Conservation (phyloP, 2,888 invertebrate species). For the Cremastobaeus sp. region DNA sequence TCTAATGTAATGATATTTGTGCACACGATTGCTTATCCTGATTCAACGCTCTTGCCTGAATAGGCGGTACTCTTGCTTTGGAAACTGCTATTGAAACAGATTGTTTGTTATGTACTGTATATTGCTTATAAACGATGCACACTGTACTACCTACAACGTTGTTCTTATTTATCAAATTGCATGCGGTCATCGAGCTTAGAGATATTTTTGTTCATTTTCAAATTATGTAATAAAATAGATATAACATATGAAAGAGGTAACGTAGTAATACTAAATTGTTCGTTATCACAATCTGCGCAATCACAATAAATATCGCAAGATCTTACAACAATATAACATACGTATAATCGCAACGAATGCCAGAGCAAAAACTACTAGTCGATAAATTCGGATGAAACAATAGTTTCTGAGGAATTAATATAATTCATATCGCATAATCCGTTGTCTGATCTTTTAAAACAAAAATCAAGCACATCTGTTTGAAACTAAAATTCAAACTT, state of each 20-base stretch:
- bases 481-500: conserved; percentile 24
- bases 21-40: conserved; percentile 41
- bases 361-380: not conserved
- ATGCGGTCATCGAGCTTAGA: too few species aligned
- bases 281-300: conserved; percentile 30
- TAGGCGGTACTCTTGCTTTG: conserved; percentile 44
- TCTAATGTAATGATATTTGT: conserved; percentile 53
- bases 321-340: not conserved
- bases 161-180: too few species aligned
- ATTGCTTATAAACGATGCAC: conserved; percentile 27
- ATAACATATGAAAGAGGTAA: conserved; percentile 2
- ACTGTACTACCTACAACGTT: conserved; percentile 20
- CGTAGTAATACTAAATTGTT: conserved; percentile 14
- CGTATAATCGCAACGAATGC: not conserved
- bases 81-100: conserved; percentile 52
- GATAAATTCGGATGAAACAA: conserved; percentile 1
- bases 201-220: too few species aligned
- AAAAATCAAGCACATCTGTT: conserved; percentile 12
- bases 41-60: conserved; percentile 48
- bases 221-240: too few species aligned
- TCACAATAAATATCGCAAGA: conserved; percentile 37
- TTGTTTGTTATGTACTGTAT: conserved; percentile 42
- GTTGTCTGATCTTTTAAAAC: not conserved
- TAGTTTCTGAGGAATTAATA: conserved; percentile 33
- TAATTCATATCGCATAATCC: conserved; percentile 27